A percentile compares a stretch with the other conserved stretches of the same genome.
phyloP scores from a whole-genome alignment of 1,140 invertebrate genomes.

The Diorhabda sublineata region DNA sequence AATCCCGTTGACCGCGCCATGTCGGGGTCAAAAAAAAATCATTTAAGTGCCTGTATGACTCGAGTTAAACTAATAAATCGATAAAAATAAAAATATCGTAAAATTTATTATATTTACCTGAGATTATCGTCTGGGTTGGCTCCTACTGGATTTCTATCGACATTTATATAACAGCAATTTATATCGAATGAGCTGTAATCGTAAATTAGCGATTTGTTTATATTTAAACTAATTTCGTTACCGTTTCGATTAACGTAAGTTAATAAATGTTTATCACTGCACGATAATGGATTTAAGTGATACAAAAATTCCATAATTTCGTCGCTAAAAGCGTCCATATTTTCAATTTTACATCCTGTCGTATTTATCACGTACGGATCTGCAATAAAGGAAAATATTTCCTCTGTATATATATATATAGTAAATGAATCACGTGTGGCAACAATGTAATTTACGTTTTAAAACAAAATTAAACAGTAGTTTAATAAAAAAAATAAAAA shows the following conservation, averaged over 20 bases:
- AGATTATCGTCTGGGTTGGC: constrained; percentile 22
- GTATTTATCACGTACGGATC: constrained; percentile 59
- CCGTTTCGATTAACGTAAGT: constrained; percentile 28
- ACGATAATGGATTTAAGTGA: constrained; percentile 54
- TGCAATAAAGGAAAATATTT: constrained; percentile 1
- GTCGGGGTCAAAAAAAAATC: background rate
- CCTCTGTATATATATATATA: too few relatives aligned
- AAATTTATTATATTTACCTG: constrained; percentile 15
- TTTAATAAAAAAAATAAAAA: too few relatives aligned
- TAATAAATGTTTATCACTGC: constrained; percentile 43
- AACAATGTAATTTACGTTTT: too few relatives aligned
- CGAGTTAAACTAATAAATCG: constrained; percentile 1
- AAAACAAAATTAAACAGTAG: too few relatives aligned
- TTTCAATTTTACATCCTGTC: constrained; percentile 62
- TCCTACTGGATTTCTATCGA: constrained; percentile 10
- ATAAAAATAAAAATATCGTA: constrained; percentile 1
- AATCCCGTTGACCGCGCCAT: background rate
- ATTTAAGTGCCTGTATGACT: background rate
- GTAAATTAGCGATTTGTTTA: constrained; percentile 23
- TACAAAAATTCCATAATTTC: constrained; percentile 58
- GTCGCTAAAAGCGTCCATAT: constrained; percentile 61
- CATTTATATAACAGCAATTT: constrained; percentile 23
- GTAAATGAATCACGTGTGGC: too few relatives aligned
- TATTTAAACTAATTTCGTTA: constrained; percentile 22
- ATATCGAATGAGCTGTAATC: constrained; percentile 14